phyloP scores from a whole-genome alignment of 2,113 vertebrate species.

The Datnioides undecimradiatus region DNA sequence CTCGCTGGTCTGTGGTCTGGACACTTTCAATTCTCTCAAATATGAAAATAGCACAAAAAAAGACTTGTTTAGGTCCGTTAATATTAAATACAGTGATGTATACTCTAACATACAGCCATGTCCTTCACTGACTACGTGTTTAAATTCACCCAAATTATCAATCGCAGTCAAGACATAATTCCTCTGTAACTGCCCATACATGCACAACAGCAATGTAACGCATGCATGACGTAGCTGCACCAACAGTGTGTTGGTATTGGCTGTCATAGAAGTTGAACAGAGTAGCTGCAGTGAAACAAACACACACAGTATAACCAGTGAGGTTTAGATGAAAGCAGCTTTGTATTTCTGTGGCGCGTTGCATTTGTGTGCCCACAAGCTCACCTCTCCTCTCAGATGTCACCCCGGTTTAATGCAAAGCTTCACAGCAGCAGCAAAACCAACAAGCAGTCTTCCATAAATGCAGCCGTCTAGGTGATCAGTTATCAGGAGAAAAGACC shows the following conservation, averaged over 20 bases:
- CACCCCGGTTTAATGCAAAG: slow-evolving; percentile 11
- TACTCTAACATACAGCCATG: background rate
- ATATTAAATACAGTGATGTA: background rate
- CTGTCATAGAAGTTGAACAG: background rate
- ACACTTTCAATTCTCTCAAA: background rate
- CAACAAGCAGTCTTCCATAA: slow-evolving; percentile 68
- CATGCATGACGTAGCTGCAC: background rate
- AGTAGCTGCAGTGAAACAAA: background rate
- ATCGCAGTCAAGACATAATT: background rate
- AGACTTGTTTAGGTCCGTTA: background rate
- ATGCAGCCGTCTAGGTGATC: slow-evolving; percentile 18
- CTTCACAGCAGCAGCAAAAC: slow-evolving; percentile 30
- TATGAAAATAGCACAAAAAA: background rate
- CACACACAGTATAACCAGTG: background rate
- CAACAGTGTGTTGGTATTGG: background rate
- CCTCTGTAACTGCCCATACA: background rate
- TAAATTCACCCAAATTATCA: background rate
- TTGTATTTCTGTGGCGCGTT: slow-evolving; percentile 22
- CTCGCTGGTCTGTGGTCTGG: background rate
- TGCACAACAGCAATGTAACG: background rate
- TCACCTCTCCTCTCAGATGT: slow-evolving; percentile 23
- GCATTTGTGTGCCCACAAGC: background rate
- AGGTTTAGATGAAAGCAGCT: slow-evolving; percentile 2
- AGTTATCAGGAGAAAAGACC: background rate
- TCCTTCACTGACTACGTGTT: background rate